Percentiles rank a stretch among this genome's conserved stretches.
phyloP scores from a whole-genome alignment of 2,113 vertebrate genomes.

The Pygoscelis adeliae region DNA sequence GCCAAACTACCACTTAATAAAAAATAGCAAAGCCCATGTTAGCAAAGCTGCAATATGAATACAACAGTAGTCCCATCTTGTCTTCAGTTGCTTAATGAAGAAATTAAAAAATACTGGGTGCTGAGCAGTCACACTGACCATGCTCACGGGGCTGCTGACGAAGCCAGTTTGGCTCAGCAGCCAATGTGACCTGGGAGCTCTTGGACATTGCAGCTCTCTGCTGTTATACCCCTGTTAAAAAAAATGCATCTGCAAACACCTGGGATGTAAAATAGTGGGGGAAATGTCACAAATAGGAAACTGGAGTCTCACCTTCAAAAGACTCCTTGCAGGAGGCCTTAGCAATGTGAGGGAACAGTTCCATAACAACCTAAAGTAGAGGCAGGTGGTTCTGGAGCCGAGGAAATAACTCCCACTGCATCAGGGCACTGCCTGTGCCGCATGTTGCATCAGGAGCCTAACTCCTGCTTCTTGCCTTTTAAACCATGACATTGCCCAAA shows the following conservation, averaged over 20 bases:
- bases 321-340: background rate
- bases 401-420: background rate
- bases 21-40: background rate
- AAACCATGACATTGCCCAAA: background rate
- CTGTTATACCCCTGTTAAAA: background rate
- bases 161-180: background rate
- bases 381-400: background rate
- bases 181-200: background rate
- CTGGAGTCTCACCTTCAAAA: background rate
- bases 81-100: background rate
- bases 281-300: background rate
- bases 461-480: background rate
- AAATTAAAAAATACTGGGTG: background rate
- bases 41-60: background rate
- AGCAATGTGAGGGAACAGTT: background rate
- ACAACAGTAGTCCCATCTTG: background rate
- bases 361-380: background rate
- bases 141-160: accelerated
- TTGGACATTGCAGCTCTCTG: background rate
- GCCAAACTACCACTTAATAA: background rate
- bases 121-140: background rate
- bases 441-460: accelerated
- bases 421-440: background rate
- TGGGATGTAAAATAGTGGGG: background rate
- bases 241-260: background rate